Evolutionary conservation across 2,888 invertebrate species (phyloP), one percentile per base, ranked within the genome.

Genomic region (Diaprepes abbreviatus): DNA sequence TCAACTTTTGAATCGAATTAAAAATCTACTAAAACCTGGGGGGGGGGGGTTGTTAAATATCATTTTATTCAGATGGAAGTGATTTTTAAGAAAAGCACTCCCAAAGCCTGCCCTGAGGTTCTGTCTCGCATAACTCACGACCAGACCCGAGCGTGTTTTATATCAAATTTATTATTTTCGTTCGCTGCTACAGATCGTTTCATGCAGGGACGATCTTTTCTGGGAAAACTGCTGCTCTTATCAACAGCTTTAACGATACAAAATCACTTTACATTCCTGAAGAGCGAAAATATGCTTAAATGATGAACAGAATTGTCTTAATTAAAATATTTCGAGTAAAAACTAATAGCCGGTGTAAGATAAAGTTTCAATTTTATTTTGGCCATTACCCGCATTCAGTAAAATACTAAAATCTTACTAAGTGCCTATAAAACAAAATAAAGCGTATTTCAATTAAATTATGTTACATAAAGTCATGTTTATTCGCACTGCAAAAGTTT

Each of bases 101-200:
- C 24, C 24, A 24, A 5, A 24, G 24, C 24, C 24, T 24, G 24
- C 5, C 24, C 24, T 24, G 24, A 4, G 5, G 5, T 24, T 21
- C 19, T 21, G 28, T 28, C 40, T 14, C 65, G 58, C 71, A 69
- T 72, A 72, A 66, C 69, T 71, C 71, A 71, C 70, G 40, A 50
- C 45, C 59, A 58, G 64, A 55, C 50, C 28, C 66, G 28, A 62
- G 70, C 70, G 66, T 70, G 70, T 70, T 70, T 70, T 62, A 70
- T 70, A 70, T 70, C 70, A 70, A 70, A 57, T 70, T 70, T 70
- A 70, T 70, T 70, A 66, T 70, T 70, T 70, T 70, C 66, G 48
- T 50, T 50, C 48, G 48, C 48, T 28, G 28, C 28, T 50, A 50
- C 48, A 50, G 28, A 50, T 50, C 48, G 50, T 43, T 57, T 28